Evolutionary conservation across 2,113 vertebrate species (phyloP).

Genomic region (Chionis minor): DNA sequence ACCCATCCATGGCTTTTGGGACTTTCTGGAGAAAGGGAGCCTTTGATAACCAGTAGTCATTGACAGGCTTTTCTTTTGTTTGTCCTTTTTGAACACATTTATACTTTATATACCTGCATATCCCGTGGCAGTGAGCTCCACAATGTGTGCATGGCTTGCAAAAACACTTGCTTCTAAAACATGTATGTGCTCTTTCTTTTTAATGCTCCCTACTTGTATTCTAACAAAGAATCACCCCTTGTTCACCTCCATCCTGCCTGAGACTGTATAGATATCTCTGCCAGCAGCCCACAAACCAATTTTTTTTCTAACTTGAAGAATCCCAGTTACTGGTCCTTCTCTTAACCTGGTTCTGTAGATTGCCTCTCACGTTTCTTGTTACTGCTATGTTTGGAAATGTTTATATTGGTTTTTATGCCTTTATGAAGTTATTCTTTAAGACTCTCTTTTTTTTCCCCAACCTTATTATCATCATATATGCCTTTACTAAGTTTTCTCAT

Average conservation of each 20-base stretch:
- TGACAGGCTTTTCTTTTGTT: background rate
- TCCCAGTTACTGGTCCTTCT: background rate
- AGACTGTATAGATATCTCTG: background rate
- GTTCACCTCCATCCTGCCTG: background rate
- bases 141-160: background rate
- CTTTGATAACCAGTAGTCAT: background rate
- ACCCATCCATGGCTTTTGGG: background rate
- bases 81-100: background rate
- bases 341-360: background rate
- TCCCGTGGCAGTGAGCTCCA: background rate
- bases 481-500: background rate
- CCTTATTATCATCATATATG: background rate
- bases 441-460: accelerated
- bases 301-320: background rate
- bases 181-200: background rate
- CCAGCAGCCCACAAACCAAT: background rate
- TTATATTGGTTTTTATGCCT: background rate
- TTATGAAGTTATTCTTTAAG: background rate
- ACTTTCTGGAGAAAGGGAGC: background rate
- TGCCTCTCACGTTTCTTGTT: background rate
- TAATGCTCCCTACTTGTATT: background rate
- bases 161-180: background rate
- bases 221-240: background rate
- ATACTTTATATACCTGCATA: background rate
- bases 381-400: background rate